A percentile compares a stretch with the other conserved stretches of the same genome.
Evolutionary conservation across 2,888 invertebrate genomes (phyloP).

Genomic region (Caenorhabditis sp.): DNA sequence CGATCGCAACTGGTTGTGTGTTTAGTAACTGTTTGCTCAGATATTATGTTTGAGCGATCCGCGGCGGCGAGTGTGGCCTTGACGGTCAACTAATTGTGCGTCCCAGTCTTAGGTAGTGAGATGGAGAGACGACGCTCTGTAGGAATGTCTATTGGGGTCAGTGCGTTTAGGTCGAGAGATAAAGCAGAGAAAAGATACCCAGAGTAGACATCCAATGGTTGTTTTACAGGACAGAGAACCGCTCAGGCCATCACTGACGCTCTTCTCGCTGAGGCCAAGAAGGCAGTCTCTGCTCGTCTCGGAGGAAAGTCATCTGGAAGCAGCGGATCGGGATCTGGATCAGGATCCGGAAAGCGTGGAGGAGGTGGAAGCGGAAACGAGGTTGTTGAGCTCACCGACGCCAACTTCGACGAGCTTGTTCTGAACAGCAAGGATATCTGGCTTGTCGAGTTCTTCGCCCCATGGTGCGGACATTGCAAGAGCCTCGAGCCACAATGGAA

Average conservation of each 20-base stretch:
- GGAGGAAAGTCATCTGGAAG: constrained; percentile 72
- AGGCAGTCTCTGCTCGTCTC: constrained; percentile 84
- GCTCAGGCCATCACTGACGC: constrained; percentile 92
- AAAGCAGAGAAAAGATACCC: background rate
- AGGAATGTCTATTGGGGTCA: constrained; percentile 37
- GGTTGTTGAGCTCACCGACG: constrained; percentile 95
- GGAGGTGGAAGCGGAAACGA: constrained; percentile 82
- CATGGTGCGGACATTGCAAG: constrained; percentile 95
- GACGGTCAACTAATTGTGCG: constrained; percentile 46
- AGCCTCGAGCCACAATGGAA: constrained; percentile 97
- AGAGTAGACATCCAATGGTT: constrained; percentile 7
- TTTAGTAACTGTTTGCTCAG: constrained; percentile 62
- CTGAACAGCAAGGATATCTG: constrained; percentile 95
- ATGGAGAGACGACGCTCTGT: background rate
- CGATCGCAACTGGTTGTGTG: constrained; percentile 46
- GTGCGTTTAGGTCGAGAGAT: background rate
- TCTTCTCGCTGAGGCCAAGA: constrained; percentile 89
- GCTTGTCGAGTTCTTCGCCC: constrained; percentile 97
- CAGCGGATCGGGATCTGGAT: constrained; percentile 62
- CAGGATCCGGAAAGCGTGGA: constrained; percentile 61
- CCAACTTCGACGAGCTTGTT: constrained; percentile 95
- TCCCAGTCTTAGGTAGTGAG: constrained; percentile 24
- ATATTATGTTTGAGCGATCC: constrained; percentile 41
- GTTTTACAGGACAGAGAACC: constrained; percentile 86
- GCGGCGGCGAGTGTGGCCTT: constrained; percentile 45